Evolutionary conservation across 1,140 invertebrate genomes (phyloP).

Genomic region (Ladona fulva): DNA sequence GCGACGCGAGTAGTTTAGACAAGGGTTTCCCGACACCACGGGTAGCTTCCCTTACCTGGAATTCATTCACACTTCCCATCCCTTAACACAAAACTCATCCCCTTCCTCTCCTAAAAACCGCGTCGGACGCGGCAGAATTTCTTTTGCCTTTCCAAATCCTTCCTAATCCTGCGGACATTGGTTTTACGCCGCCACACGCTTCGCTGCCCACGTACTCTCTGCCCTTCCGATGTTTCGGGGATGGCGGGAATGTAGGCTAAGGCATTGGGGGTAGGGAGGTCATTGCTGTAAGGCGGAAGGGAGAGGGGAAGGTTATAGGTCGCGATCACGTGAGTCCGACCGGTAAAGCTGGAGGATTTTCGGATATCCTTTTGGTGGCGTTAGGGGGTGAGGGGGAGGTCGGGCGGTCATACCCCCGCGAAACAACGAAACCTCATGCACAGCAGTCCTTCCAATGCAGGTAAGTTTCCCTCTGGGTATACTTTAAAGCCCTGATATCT

Average conservation of each 20-base stretch:
- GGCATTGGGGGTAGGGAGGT: neutral
- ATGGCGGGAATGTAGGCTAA: neutral
- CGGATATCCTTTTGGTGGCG: neutral
- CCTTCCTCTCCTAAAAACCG: neutral
- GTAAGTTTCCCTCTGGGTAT: too few relatives aligned
- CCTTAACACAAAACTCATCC: neutral
- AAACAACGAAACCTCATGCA: too few relatives aligned
- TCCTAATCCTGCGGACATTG: neutral
- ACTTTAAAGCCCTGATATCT: too few relatives aligned
- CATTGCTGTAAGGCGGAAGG: too few relatives aligned
- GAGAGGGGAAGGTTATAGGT: neutral
- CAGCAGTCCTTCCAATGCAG: too few relatives aligned
- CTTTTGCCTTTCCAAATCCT: neutral
- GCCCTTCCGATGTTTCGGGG: too few relatives aligned
- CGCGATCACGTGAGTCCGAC: neutral
- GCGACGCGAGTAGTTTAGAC: too few relatives aligned
- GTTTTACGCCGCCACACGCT: neutral
- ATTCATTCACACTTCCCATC: neutral
- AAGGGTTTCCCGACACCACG: neutral
- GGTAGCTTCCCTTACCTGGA: neutral
- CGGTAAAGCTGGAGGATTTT: neutral
- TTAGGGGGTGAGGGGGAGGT: too few relatives aligned
- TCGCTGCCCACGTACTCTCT: too few relatives aligned
- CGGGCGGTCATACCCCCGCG: too few relatives aligned
- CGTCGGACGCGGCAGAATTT: neutral